Base-by-base conservation (phyloP, 2,113 vertebrate species). In the Diglossa brunneiventris region DNA sequence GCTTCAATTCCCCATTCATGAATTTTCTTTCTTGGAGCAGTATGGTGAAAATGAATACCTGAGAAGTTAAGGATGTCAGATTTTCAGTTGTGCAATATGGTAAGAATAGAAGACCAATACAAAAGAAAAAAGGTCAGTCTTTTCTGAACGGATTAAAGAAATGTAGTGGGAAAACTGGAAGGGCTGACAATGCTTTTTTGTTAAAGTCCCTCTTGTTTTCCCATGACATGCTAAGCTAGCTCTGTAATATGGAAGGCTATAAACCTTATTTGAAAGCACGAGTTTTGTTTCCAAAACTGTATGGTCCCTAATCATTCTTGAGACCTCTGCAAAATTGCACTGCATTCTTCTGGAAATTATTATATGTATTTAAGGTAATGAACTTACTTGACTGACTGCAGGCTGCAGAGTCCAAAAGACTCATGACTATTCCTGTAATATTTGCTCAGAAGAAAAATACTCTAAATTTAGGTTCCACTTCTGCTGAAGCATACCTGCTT, bases 1-100 rank as follows among this genome's bases (percentile, higher is more conserved):
- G 66, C 66, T 94, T 95, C 80, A 52, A 68, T 94, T 96, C 94
- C 91, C 93, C 66, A 73, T 83, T 96, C 94, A 97, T 89, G 89
- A 95, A 89, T 94, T 95, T 95, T 91, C 87, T 92, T 95, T 96
- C 95, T 95, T 82, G 89, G 59, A 67, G 47, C 23, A 84, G 58
- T 62, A 28, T 49, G 31, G 73, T 95, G 96, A 82, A 94, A 97
- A 92, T 39, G 8, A 96, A 92, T 69, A 95, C 93, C 27, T 83
- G 63, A 94, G 83, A 77, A 93, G 39, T 39, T 63, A 63, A 81
- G 47, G 89, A 92, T 92, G 92, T 91, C 84, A 89, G 74, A 76
- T 75, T 94, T 94, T 94, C 81, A 87, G 47, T 84, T 82, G 77
- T 67, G 50, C 80, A 78, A 68, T 87, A 72, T 55, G 18, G 52